Base-by-base conservation (phyloP, 1,140 invertebrate genomes). In the Megathymus violae region DNA sequence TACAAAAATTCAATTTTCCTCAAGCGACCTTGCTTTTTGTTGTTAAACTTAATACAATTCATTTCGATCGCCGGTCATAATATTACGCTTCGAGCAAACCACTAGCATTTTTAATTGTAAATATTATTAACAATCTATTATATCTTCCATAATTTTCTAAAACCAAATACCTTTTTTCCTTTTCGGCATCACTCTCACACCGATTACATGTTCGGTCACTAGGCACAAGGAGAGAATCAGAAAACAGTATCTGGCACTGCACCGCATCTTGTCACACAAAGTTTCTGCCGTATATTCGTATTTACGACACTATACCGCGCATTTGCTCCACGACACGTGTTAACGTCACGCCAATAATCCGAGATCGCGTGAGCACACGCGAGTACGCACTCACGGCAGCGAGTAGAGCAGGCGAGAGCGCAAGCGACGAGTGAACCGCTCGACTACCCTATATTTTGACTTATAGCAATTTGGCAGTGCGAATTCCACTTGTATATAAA, bases 401-500 rank as follows among this genome's bases (percentile, higher is more conserved):
- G n/a, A n/a, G n/a, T n/a, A n/a, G n/a, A 56, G 50, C 67, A 69
- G 72, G 43, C 67, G 58, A 64, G 66, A 69, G 65, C 71, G 64
- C 76, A 60, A 71, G 71, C 68, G 70, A 67, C 74, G 79, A 89
- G 67, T 84, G 84, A 80, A 85, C 89, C 88, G 87, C 77, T 85
- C 89, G 89, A 88, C 84, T 91, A 91, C 87, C 83, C 91, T 92
- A 92, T 90, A 91, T 92, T 92, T 91, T 89, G 86, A 92, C 85
- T 91, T 91, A 88, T 92, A 90, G 86, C 87, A 86, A 86, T 87
- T 87, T 85, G 82, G 80, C 80, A 81, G 78, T 84, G 84, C 86
- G 75, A 88, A 88, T 86, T 85, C 82, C 77, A 87, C 82, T 88
- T 87, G 82, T 91, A 92, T 92, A 91, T 92, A 90, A 92, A 91